Percentiles rank a stretch among this genome's conserved stretches.
These are phyloP conservation scores for Parnassius glacialis DNA, from an alignment of 2,888 invertebrate species.

Conservation along the genomic window DNA sequence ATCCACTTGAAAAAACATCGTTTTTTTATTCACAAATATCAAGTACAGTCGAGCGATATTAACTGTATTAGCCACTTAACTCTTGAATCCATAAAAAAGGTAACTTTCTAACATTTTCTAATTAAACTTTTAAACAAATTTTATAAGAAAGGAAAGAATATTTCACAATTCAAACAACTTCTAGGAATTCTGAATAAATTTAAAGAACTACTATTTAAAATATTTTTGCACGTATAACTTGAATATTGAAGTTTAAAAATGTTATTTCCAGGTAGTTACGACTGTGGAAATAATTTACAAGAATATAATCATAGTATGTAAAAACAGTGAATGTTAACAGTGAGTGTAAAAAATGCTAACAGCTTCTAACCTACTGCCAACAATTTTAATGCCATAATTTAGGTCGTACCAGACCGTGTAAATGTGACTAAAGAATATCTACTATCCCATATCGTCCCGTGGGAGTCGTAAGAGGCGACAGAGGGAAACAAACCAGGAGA, in stretches of 20 bases:
- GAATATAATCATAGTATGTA: slow-evolving; percentile 28
- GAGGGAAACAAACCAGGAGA: no score
- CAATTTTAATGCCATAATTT: slow-evolving; percentile 30
- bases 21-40: background rate
- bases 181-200: no score
- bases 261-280: no score
- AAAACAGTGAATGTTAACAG: slow-evolving; percentile 28
- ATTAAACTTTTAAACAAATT: background rate
- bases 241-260: no score
- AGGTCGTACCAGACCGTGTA: slow-evolving; percentile 27
- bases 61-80: background rate
- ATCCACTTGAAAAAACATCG: no score
- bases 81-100: background rate
- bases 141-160: background rate
- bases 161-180: background rate
- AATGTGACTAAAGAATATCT: no score
- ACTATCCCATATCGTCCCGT: no score
- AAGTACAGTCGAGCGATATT: background rate
- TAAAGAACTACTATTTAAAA: no score
- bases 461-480: no score
- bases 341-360: slow-evolving; percentile 40
- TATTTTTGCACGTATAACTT: no score
- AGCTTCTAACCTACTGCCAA: slow-evolving; percentile 30
- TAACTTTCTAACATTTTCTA: background rate
- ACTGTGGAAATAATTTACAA: no score